Conservation (phyloP, 2,113 vertebrate genomes). For the Chaetorhynchus papuensis region DNA sequence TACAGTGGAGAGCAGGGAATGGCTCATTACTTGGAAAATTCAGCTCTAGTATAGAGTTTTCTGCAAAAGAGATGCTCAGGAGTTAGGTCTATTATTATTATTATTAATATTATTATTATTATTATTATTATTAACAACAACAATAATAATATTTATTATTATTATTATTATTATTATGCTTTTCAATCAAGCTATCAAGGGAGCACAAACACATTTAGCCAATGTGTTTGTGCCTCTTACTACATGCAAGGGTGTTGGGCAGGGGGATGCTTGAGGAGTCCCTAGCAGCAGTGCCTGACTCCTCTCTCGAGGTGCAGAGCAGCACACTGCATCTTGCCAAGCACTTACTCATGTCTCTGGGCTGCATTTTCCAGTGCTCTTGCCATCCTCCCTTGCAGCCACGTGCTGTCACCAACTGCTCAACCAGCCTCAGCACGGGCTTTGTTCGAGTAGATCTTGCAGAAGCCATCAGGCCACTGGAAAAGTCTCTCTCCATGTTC, state of each 20-base stretch:
- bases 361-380: neutral
- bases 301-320: neutral
- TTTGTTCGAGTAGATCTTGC: neutral
- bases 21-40: neutral
- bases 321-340: neutral
- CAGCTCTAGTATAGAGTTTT: neutral
- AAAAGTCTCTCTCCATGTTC: accelerated
- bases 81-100: neutral
- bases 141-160: neutral
- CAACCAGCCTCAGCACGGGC: neutral
- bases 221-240: neutral
- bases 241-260: neutral
- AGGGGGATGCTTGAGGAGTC: neutral
- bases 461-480: neutral
- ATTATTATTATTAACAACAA: too few species aligned
- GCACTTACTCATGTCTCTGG: neutral
- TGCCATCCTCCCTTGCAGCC: neutral
- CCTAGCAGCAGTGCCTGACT: neutral
- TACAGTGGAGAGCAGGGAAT: neutral
- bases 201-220: constrained; percentile 5
- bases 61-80: neutral
- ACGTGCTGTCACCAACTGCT: constrained; percentile 20
- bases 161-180: neutral
- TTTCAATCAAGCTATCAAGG: neutral
- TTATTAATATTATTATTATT: too few species aligned